A percentile compares a stretch with the other conserved stretches of the same genome.
phyloP scores from a whole-genome alignment of 1,140 invertebrate species.

The Atta colombica region DNA sequence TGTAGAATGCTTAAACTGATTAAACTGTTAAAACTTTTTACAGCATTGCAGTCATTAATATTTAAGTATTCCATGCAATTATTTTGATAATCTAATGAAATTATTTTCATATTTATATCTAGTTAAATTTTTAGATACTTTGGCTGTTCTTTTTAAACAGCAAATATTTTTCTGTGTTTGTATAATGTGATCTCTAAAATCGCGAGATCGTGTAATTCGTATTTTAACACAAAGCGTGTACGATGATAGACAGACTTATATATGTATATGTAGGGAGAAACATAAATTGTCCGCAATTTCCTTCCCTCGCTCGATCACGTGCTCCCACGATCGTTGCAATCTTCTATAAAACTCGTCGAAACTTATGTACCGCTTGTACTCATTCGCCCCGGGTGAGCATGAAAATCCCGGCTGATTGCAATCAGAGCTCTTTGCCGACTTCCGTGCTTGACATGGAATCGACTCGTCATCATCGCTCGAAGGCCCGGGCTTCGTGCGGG shows the following conservation, averaged over 20 bases:
- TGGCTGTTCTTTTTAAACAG: too few relatives aligned
- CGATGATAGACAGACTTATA: background rate
- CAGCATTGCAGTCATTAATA: too few relatives aligned
- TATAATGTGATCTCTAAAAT: background rate
- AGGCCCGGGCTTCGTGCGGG: background rate
- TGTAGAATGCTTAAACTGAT: too few relatives aligned
- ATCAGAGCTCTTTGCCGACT: conserved; percentile 80
- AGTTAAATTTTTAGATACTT: too few relatives aligned
- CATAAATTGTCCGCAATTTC: conserved; percentile 12
- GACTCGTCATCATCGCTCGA: conserved; percentile 61
- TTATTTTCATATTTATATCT: too few relatives aligned
- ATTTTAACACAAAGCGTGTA: background rate
- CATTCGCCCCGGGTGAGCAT: conserved; percentile 55
- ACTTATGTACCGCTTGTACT: conserved; percentile 61
- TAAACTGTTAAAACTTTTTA: too few relatives aligned
- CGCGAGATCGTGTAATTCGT: background rate
- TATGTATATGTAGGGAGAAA: too few relatives aligned
- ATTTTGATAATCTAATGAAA: too few relatives aligned
- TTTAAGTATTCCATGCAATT: too few relatives aligned
- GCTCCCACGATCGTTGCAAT: conserved; percentile 53
- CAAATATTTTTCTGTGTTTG: too few relatives aligned
- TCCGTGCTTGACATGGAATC: conserved; percentile 76
- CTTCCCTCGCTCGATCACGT: conserved; percentile 41
- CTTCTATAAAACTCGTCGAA: conserved; percentile 73
- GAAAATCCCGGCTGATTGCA: conserved; percentile 82